Base-by-base conservation (phyloP, 2,113 vertebrate genomes). In the Acanthochromis polyacanthus region DNA sequence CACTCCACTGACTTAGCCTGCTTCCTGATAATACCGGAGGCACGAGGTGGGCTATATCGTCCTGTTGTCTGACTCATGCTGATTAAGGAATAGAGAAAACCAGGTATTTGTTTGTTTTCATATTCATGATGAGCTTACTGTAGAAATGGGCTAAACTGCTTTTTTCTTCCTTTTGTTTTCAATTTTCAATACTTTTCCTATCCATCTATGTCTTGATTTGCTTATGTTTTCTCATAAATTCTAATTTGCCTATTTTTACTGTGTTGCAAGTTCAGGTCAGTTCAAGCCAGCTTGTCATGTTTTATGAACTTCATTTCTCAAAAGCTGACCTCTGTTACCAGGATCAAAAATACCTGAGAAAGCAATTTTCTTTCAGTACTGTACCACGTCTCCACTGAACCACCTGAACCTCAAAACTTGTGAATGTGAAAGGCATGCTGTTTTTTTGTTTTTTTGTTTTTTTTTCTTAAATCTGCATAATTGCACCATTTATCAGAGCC, bases 1-100 rank as follows among this genome's bases (percentile, higher is more conserved):
- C 88, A 88, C 90, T 86, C 76, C 86, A 90, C 73, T 84, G 89
- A 86, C 74, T 91, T 82, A 32, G 77, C 45, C 75, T 45, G 75
- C 53, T 75, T 66, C 81, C 75, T 77, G 88, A 89, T 91, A 88
- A 84, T 51, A 69, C 85, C 72, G 70, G 69, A 85, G 88, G 85
- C 85, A 82, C 77, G 84, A 87, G 73, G 73, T 79, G 11, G 20
- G 68, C 59, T 64, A 75, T 73, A 81, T 82, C 30, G 3, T 58
- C 71, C 55, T 65, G 53, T 78, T 58, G 52, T 81, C 78, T 92
- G 90, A 69, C 75, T 90, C 74, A 40, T 68, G 48, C 32, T 72
- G 87, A 92, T 90, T 82, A 91, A 87, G 64, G 46, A 64, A 74
- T 22, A 32, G 40, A 32, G 38, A 78, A 78, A 89, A 82, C 30